Evolutionary conservation across 2,888 invertebrate genomes (phyloP).

Genomic region (Taphrorychus bicolor): DNA sequence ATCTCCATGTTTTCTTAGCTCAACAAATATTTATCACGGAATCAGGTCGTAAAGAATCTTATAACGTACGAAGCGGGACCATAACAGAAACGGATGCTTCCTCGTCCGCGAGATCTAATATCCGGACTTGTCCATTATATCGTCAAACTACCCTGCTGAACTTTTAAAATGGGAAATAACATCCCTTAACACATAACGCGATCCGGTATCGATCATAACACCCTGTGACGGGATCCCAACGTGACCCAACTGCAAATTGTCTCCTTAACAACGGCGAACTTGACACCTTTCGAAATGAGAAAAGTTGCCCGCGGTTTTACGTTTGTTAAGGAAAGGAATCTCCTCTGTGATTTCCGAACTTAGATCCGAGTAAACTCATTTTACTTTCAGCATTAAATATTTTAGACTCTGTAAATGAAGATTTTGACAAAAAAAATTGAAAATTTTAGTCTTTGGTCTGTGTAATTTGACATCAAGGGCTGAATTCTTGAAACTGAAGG

Average conservation of each 20-base stretch:
- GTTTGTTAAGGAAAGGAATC: not conserved
- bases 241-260: slow-evolving; percentile 7
- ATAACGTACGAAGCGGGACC: not conserved
- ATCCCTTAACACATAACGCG: slow-evolving; percentile 7
- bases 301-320: not conserved
- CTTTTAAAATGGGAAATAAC: slow-evolving; percentile 26
- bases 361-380: not conserved
- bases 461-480: too few species aligned
- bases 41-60: not conserved
- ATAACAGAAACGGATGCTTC: slow-evolving; percentile 6
- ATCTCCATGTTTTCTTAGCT: not conserved
- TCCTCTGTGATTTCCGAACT: not conserved
- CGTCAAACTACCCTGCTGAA: slow-evolving; percentile 10
- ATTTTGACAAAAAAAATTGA: too few species aligned
- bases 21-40: not conserved
- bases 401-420: too few species aligned
- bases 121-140: slow-evolving; percentile 24
- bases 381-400: not conserved
- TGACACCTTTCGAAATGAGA: not conserved
- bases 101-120: slow-evolving; percentile 23
- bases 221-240: slow-evolving; percentile 2
- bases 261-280: not conserved
- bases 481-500: too few species aligned
- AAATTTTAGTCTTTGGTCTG: too few species aligned
- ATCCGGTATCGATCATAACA: slow-evolving; percentile 18